These are phyloP conservation scores for Cephalophus harveyi DNA, from an alignment of 2,113 vertebrate genomes.

Conservation along the genomic window DNA sequence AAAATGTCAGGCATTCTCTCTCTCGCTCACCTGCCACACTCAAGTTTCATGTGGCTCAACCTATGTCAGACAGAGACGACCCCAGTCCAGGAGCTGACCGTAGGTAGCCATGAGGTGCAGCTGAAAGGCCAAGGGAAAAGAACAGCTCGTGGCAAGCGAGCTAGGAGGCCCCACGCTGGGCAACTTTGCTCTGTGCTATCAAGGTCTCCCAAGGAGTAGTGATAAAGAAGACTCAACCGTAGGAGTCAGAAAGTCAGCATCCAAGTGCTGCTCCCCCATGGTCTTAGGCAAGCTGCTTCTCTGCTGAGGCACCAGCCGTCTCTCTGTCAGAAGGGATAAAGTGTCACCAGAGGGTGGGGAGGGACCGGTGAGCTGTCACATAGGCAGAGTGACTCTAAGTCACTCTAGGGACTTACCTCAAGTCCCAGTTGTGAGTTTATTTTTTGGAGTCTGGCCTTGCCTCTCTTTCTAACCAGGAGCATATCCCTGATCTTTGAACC, in stretches of 20 bases:
- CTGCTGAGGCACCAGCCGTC: background rate
- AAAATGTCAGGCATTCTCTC: background rate
- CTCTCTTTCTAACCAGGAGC: background rate
- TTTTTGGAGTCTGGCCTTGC: background rate
- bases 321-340: background rate
- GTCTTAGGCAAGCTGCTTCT: background rate
- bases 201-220: background rate
- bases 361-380: background rate
- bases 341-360: background rate
- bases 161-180: background rate
- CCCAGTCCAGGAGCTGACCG: background rate
- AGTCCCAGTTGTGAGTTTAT: background rate
- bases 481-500: slow-evolving; percentile 30
- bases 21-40: background rate
- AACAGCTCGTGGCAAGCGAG: background rate
- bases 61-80: background rate
- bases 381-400: background rate
- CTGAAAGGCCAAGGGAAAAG: background rate
- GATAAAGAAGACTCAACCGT: background rate
- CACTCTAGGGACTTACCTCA: background rate
- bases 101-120: background rate
- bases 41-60: background rate
- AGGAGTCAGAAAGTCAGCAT: background rate
- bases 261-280: background rate
- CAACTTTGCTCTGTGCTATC: background rate